Evolutionary conservation across 2,797 vertebrate species (phyloP), one percentile per base, ranked within the genome.

Genomic region (Lutjanus argentimaculatus): DNA sequence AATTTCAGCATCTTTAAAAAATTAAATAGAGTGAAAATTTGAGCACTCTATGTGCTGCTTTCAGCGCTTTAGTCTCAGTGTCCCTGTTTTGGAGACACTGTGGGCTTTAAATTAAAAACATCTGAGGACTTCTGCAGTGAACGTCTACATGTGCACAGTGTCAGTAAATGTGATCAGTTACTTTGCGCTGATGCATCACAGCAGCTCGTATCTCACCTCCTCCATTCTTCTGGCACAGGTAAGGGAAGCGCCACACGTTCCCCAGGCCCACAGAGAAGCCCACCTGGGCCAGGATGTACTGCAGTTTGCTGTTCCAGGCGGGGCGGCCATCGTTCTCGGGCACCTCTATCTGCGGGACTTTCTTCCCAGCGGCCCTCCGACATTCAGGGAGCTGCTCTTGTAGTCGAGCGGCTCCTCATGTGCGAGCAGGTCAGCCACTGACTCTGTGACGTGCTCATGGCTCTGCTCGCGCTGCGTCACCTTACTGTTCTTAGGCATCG

Each of bases 141-240:
- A 42, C 63, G 13, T 74, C 15, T 6, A 57, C 25, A 15, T 10
- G n/a, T 36, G 6, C n/a, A 11, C 64, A 56, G n/a, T 46, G 49
- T 55, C 56, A 30, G 15, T 70, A 48, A 69, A 59, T 77, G 56
- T 21, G 12, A 49, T 67, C 2, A 7, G n/a, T 53, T 2, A 13
- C 25, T 42, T 67, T 42, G 15, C n/a, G n/a, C 12, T 65, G 17
- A 45, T 66, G 42, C 55, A 59, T 5, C 19, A 36, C 30, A 56
- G 43, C 40, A 77, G n/a, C 43, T 56, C 30, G 10, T 12, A 8
- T 66, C 96, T 96, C 92, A 98, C 98, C 98, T 94, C 98, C 98
- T 88, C 98, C 98, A 0, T 99, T 99, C 95, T 99, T 99, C 93
- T 99, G 98, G 92, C 98, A 99, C 80, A 99, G 94, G 93, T 99